Base-by-base conservation (phyloP, 2,113 vertebrate genomes). In the Equus quagga region DNA sequence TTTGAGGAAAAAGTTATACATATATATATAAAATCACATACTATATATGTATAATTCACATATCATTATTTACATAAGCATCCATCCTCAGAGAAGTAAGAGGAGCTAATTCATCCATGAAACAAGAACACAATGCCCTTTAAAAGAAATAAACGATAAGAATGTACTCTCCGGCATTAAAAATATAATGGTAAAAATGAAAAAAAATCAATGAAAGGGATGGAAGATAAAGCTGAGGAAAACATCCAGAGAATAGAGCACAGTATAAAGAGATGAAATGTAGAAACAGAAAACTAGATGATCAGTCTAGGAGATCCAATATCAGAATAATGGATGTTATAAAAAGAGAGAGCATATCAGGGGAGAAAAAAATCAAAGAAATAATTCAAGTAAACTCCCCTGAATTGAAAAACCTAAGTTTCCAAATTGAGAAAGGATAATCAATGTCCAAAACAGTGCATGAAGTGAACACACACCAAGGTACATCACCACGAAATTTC, bases 131-230 rank as follows among this genome's bases (percentile, higher is more conserved):
- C 7, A 79, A 28, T 54, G n/a, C 28, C 84, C 54, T 82, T 70
- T 44, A 60, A 73, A 92, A 80, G 44, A 1, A 79, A 28, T 31
- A 83, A 62, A 70, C 1, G 85, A 21, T 31, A 78, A 28, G 64
- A 97, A 82, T 67, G 17, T 4, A 75, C 14, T 86, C 24, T 92
- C 51, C 3, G 24, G n/a, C 58, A 92, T 89, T 89, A 96, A 86
- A 79, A 87, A 80, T 58, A 49, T 6, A 83, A 62, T 15, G 23
- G 46, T 18, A 67, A 26, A 95, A 81, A 90, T 31, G 28, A 87
- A 91, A 91, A 91, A 41, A 88, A 26, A 17, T 89, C n/a, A 69
- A 23, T 67, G 49, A 80, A 80, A 73, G 19, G 19, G 3, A 8
- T 87, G 1, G 19, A 91, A 76, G 24, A 31, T 64, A 90, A 94